Evolutionary conservation across 2,797 vertebrate genomes (phyloP), one percentile per base, ranked within the genome.

Genomic region (Pipistrellus pygmaeus): DNA sequence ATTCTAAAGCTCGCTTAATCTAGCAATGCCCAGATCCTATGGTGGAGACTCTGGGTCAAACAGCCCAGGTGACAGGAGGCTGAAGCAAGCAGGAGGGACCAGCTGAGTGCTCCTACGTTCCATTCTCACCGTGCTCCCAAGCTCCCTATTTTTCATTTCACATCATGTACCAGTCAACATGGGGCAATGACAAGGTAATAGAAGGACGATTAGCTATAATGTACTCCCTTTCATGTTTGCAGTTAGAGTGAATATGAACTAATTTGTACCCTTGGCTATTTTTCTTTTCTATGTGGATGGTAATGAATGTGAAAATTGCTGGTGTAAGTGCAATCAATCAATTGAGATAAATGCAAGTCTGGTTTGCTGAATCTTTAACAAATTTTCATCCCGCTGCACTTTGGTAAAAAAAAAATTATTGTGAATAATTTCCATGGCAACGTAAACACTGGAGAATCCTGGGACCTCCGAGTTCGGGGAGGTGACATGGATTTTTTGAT

Each of bases 241-340:
- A 78, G 96, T 96, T 96, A 94, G 76, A 96, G 90, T 51, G 95
- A 96, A 97, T 95, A 96, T 71, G 96, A 96, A 96, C 95, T 97
- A 97, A 97, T 97, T 97, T 97, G 94, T 96, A 96, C 72, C 83
- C 84, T 73, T 51, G 78, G 92, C 94, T 96, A 94, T 97, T 96
- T 97, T 97, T 96, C 96, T 97, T 95, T 93, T 92, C 88, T 92
- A 46, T 75, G 85, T 95, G 53, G 88, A 95, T 94, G 95, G 86
- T 95, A 95, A 97, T 95, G 96, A 96, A 97, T 96, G 96, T 72
- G 96, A 92, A 97, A 97, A 97, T 97, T 97, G 94, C 72, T 88
- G 57, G 92, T 97, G 46, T 96, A 93, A 97, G 83, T 95, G 94
- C 83, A 95, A 94, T 95, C 23, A 13, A 97, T 97, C 96, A 97